phyloP scores from a whole-genome alignment of 2,888 invertebrate genomes.

The Lissonota sp. region DNA sequence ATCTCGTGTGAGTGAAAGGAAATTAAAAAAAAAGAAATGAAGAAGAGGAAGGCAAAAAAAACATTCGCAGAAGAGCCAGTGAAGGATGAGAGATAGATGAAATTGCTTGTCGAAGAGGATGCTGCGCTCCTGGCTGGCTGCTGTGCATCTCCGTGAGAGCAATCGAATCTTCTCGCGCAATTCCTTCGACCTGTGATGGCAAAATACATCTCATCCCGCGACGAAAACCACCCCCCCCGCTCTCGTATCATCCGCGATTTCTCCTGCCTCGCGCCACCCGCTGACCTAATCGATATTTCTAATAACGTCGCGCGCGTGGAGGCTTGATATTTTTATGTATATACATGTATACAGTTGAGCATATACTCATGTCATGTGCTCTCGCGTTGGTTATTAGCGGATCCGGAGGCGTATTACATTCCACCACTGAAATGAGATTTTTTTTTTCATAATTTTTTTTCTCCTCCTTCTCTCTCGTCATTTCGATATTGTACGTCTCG shows the following conservation, averaged over 20 bases:
- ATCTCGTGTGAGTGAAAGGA: constrained; percentile 10
- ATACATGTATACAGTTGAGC: background rate
- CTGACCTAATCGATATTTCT: constrained; percentile 67
- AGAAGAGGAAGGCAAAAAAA: constrained; percentile 1
- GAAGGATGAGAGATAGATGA: constrained; percentile 37
- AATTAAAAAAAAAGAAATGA: constrained; percentile 21
- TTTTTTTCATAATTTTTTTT: constrained; percentile 42
- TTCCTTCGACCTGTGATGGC: constrained; percentile 32
- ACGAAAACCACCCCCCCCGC: too few species aligned
- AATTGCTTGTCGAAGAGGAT: constrained; percentile 46
- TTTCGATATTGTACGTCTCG: background rate
- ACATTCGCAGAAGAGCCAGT: background rate
- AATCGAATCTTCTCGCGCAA: constrained; percentile 52
- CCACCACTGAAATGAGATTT: constrained; percentile 60
- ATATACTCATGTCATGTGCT: constrained; percentile 25
- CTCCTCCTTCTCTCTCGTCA: background rate
- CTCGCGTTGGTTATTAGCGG: constrained; percentile 60
- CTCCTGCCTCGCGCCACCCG: constrained; percentile 10
- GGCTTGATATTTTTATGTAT: background rate
- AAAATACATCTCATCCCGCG: constrained; percentile 12
- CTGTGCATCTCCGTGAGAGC: constrained; percentile 51
- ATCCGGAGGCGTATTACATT: constrained; percentile 51
- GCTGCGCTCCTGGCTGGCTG: constrained; percentile 25
- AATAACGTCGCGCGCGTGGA: constrained; percentile 59
- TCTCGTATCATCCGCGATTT: background rate